Evolutionary conservation across 2,888 invertebrate species (phyloP).

Genomic region (Macaria liturata): DNA sequence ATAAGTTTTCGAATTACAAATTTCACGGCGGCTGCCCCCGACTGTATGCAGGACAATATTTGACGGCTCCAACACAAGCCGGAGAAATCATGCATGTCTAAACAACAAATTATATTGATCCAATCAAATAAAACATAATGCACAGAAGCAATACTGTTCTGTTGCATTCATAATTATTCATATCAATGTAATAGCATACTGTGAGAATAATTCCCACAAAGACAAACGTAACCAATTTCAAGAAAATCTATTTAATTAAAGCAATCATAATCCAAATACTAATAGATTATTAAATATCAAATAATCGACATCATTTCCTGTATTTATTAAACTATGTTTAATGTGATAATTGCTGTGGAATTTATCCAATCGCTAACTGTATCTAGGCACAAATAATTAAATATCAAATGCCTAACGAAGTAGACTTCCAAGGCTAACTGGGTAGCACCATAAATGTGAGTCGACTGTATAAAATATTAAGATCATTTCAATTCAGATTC

Average conservation of each 20-base stretch:
- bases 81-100: slow-evolving; percentile 52
- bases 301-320: too few species aligned
- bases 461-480: slow-evolving; percentile 3
- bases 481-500: slow-evolving; percentile 20
- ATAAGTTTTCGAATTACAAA: slow-evolving; percentile 65
- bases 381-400: slow-evolving; percentile 6
- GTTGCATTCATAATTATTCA: too few species aligned
- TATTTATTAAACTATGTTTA: neutral
- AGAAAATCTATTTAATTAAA: too few species aligned
- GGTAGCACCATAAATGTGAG: slow-evolving; percentile 4
- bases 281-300: too few species aligned
- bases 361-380: neutral
- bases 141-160: slow-evolving; percentile 1
- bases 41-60: slow-evolving; percentile 55
- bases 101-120: slow-evolving; percentile 50
- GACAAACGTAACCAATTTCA: too few species aligned
- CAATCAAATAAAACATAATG: slow-evolving; percentile 26
- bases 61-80: slow-evolving; percentile 48
- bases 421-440: slow-evolving; percentile 8
- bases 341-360: slow-evolving; percentile 2
- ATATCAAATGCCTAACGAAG: slow-evolving; percentile 11
- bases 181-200: too few species aligned
- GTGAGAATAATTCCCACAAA: too few species aligned
- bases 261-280: too few species aligned
- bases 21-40: slow-evolving; percentile 61